A percentile compares a stretch with the other conserved stretches of the same genome.
Conservation (phyloP, 2,797 vertebrate species). For the Phoebastria nigripes region DNA sequence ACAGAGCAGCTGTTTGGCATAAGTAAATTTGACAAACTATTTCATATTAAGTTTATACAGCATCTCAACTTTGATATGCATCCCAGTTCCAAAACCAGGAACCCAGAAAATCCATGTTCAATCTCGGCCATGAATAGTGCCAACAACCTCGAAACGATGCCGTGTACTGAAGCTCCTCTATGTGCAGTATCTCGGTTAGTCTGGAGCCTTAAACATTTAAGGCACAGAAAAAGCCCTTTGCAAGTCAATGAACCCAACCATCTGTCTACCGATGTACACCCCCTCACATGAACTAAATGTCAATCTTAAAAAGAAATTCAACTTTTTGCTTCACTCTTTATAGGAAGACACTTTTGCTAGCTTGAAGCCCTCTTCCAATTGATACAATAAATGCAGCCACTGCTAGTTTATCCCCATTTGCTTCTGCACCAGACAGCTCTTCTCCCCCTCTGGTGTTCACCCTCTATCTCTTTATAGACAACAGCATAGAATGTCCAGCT, state of each 20-base stretch:
- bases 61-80: background rate
- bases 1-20: background rate
- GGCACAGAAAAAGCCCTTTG: background rate
- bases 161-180: fast-evolving
- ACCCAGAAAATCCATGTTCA: background rate
- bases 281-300: background rate
- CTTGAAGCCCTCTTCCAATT: background rate
- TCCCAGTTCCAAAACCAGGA: background rate
- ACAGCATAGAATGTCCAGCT: background rate
- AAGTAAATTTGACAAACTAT: background rate
- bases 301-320: background rate
- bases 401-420: background rate
- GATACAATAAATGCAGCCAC: background rate
- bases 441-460: background rate
- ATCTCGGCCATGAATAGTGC: no score
- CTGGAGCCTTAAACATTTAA: background rate
- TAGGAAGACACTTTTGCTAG: background rate
- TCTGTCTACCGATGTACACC: background rate
- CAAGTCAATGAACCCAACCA: background rate
- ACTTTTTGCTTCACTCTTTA: background rate
- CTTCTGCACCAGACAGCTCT: background rate
- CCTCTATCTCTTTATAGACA: background rate
- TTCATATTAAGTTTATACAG: background rate
- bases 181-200: background rate
- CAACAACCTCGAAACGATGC: background rate